Conservation (phyloP, 2,113 vertebrate species). For the Boulengeromyrus knoepffleri region DNA sequence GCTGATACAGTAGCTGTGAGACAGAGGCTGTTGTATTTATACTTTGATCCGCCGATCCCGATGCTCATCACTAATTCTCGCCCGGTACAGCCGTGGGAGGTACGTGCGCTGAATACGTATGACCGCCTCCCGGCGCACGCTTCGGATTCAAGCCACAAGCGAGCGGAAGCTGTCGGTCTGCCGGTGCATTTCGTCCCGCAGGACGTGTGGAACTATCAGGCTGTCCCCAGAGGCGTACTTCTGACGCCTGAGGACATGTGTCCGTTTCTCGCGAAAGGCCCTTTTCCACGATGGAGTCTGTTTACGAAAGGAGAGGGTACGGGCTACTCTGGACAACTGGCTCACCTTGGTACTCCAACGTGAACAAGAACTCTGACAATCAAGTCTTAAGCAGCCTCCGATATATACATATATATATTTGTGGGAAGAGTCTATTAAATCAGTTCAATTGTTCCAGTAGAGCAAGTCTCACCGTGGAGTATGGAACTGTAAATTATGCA, state of each 20-base stretch:
- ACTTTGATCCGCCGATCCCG: background rate
- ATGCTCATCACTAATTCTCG: slow-evolving; percentile 8
- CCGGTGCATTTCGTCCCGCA: background rate
- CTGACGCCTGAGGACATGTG: background rate
- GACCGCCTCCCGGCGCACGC: background rate
- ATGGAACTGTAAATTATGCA: background rate
- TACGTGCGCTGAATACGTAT: background rate
- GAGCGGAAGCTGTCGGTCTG: background rate
- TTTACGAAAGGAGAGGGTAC: background rate
- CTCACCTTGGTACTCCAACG: background rate
- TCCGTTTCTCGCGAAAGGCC: background rate
- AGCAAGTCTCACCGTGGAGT: background rate
- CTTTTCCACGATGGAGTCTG: background rate
- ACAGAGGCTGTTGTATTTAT: background rate
- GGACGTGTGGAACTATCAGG: background rate
- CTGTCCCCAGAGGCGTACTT: background rate
- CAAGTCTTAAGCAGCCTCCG: background rate
- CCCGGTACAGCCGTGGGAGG: background rate
- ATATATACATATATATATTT: background rate
- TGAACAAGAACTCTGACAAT: background rate
- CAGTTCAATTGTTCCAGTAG: background rate
- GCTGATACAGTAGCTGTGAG: background rate
- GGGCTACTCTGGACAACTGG: background rate
- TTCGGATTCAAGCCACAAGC: background rate
- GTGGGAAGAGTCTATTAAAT: background rate